A percentile compares a stretch with the other conserved stretches of the same genome.
phyloP scores from a whole-genome alignment of 2,797 vertebrate genomes.

The Enteromius afrohamiltoni region DNA sequence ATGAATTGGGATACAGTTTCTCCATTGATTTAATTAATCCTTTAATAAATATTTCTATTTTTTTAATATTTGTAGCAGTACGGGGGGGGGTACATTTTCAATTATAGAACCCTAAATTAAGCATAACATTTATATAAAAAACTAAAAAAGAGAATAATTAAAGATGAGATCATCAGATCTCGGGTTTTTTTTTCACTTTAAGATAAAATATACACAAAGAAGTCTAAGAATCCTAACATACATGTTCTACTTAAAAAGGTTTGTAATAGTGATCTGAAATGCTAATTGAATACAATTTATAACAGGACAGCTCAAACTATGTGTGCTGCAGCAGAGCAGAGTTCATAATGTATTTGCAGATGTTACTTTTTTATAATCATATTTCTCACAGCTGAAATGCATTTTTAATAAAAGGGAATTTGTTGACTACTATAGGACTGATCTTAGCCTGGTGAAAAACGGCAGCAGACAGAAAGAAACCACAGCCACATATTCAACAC shows the following conservation, averaged over 20 bases:
- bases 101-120: too few species aligned
- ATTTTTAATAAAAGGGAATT: neutral
- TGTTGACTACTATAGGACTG: neutral
- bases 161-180: too few species aligned
- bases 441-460: neutral
- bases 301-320: neutral
- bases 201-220: neutral
- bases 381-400: neutral
- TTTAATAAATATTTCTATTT: neutral
- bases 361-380: neutral
- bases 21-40: neutral
- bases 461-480: neutral
- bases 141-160: too few species aligned
- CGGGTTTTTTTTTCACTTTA: too few species aligned
- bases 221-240: neutral
- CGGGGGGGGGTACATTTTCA: too few species aligned
- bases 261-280: neutral
- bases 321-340: neutral
- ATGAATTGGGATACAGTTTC: neutral
- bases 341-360: neutral
- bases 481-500: constrained; percentile 43
- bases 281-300: neutral
- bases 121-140: too few species aligned
- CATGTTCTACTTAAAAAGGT: neutral
- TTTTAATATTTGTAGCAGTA: too few species aligned